Conservation (phyloP, 2,113 vertebrate genomes). For the Hypanus sabinus region DNA sequence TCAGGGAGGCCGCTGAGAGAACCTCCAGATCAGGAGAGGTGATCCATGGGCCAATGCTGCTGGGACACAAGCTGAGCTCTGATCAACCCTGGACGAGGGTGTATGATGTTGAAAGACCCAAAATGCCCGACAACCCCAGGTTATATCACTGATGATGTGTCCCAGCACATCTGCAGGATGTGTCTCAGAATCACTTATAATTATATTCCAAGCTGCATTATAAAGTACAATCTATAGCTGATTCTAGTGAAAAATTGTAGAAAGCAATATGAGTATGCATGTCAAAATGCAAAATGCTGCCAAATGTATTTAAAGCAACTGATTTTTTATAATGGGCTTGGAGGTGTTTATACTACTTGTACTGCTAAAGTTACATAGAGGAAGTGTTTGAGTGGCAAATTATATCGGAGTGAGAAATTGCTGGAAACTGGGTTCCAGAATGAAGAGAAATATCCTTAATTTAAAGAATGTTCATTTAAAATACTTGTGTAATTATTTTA, state of each 20-base stretch:
- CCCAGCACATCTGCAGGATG: no score
- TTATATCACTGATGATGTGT: no score
- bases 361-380: no score
- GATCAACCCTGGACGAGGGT: no score
- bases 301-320: neutral
- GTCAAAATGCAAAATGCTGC: neutral
- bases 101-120: no score
- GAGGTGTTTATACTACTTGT: neutral
- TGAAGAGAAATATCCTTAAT: neutral
- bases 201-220: neutral
- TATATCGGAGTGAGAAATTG: no score
- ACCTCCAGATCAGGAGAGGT: no score
- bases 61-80: no score
- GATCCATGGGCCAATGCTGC: no score
- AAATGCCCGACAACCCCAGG: no score
- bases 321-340: neutral
- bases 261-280: neutral
- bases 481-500: neutral
- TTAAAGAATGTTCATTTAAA: neutral
- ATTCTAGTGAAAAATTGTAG: neutral
- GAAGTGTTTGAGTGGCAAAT: neutral
- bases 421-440: neutral
- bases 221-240: neutral
- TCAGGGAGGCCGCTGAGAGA: no score
- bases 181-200: neutral